Base-by-base conservation (phyloP, 1,140 invertebrate genomes). In the Panulirus ornatus region DNA sequence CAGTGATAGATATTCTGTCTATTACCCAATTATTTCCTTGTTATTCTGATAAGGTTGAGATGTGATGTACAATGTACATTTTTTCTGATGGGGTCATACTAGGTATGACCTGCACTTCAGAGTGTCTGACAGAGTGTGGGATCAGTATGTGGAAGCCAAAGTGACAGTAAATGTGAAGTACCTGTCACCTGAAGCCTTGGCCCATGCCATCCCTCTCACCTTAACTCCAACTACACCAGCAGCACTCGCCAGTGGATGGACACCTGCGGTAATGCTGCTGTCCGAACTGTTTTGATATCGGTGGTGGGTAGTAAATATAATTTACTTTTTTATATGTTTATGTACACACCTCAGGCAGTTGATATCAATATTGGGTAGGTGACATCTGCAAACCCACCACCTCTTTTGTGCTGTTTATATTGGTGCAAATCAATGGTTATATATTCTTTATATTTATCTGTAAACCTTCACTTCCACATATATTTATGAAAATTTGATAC, bases 101-200 rank as follows among this genome's bases (percentile, higher is more conserved):
- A 88, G 86, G 42, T 88, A 88, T 36, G 75, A 81, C 22, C 78
- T 88, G 27, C 76, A 73, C 58, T 88, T 88, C 34, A 36, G n/a
- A 1, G 86, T 88, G n/a, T 71, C 58, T 19, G 86, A 88, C 78
- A 27, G 76, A 70, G 76, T 82, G 54, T 88, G 86, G 86, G 76
- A 16, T 6, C 86, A 88, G 44, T 47, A 82, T 78, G 86, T 88
- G 38, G 2, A 22, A 14, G 86, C 86, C 16, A 88, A 88, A 9
- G 79, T 88, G 63, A 82, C 78, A 0, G 86, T 88, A 11, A 63
- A 47, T 9, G 86, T 88, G 27, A 36, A 78, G 54, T 63, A 82
- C 42, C 63, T 88, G 27, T 71, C 42, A 9, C 86, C 78, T 27
- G 86, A 88, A 40, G 70, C 58, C 34, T 78, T 88, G 27, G 44